Evolutionary conservation across 2,888 invertebrate genomes (phyloP), one percentile per base, ranked within the genome.

Genomic region (Branchellion lobata): DNA sequence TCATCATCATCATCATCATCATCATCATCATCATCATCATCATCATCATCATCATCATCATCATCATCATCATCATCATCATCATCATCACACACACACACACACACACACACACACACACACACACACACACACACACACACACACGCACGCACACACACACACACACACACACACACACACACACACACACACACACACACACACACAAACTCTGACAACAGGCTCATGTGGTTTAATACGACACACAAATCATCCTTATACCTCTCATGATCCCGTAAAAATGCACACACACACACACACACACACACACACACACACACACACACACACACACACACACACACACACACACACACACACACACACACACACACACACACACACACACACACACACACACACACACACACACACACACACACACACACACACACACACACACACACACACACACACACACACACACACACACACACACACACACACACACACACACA

Each of bases 61-160:
- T 75, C 75, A 31, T 47, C 53, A 27, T 47, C 78, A 27, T 68
- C 78, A 27, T 69, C 78, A n/a, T 47, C 31, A 8, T 69, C 40
- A 36, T 29, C 53, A 65, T 40, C 77, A 29, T 65, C 77, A 34
- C 68, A 27, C 24, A 68, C 29, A 68, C 53, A 47, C 51, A 51
- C 53, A 72, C 29, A 81, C 75, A 80, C 65, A 80, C 78, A 74
- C 77, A 80, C 79, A 79, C 74, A 74, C 78, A 80, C 33, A 73
- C 73, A 81, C 47, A 82, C 57, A 73, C 69, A 81, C 65, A 73
- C 79, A 80, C 47, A 76, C 57, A 80, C 27, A 61, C 69, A 75
- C 51, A 79, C 68, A 76, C 68, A 53, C 68, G 57, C 68, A 76
- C 68, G 57, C 68, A 79, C 68, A 61, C 68, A 78, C 51, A 77